A percentile compares a stretch with the other conserved stretches of the same genome.
phyloP scores from a whole-genome alignment of 1,140 invertebrate genomes.

The Limonius californicus region DNA sequence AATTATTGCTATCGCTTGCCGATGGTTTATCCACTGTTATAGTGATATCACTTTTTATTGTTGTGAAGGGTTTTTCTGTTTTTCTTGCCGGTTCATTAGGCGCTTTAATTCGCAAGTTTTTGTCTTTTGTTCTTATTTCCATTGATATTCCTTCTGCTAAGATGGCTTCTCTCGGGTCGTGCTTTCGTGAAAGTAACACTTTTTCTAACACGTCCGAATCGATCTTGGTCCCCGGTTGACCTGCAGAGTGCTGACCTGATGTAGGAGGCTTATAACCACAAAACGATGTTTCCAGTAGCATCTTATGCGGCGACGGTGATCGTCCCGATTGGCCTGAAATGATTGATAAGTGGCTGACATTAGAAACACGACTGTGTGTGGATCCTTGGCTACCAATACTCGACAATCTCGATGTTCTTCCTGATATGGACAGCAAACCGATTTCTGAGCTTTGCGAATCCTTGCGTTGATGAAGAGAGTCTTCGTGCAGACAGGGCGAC shows the following conservation, averaged over 20 bases:
- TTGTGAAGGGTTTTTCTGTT: conserved; percentile 24
- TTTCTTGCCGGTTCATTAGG: conserved; percentile 25
- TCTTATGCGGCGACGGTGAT: conserved; percentile 83
- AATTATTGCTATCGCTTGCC: conserved; percentile 25
- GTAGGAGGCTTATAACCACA: conserved; percentile 75
- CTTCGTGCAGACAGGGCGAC: conserved; percentile 34
- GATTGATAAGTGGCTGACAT: conserved; percentile 52
- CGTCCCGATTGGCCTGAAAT: conserved; percentile 69
- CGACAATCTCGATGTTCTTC: conserved; percentile 75
- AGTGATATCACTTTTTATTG: conserved; percentile 33
- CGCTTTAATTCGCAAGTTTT: conserved; percentile 10
- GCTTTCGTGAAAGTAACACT: conserved; percentile 56
- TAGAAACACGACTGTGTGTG: conserved; percentile 55
- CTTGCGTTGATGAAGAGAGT: conserved; percentile 58
- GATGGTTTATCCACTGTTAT: conserved; percentile 35
- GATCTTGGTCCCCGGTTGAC: conserved; percentile 49
- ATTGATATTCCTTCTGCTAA: conserved; percentile 53
- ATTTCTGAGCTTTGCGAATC: conserved; percentile 75
- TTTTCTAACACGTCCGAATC: conserved; percentile 62
- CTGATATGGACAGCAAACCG: conserved; percentile 74
- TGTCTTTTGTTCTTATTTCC: conserved; percentile 6
- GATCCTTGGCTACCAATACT: conserved; percentile 66
- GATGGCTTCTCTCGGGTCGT: conserved; percentile 55
- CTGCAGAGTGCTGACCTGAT: conserved; percentile 20
- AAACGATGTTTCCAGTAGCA: conserved; percentile 83